Conservation (phyloP, 2,113 vertebrate species). For the Cnemophilus loriae region DNA sequence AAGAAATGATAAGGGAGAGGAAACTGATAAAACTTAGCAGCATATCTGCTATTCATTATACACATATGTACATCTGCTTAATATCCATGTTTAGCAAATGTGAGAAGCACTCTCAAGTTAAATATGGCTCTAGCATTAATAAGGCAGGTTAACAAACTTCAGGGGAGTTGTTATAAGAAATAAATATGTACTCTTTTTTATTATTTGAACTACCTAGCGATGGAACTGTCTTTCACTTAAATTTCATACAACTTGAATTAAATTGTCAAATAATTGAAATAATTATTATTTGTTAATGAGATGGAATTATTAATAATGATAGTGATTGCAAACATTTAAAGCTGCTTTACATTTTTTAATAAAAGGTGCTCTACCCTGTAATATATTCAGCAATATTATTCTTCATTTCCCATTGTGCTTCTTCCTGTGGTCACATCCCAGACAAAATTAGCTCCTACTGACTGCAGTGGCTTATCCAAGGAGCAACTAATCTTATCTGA, state of each 20-base stretch:
- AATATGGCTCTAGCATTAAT: not conserved
- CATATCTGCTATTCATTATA: not conserved
- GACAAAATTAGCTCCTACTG: conserved; percentile 66
- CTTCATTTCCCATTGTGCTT: not conserved
- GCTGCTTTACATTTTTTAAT: not conserved
- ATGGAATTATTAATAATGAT: not conserved
- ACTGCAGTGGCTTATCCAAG: conserved; percentile 57
- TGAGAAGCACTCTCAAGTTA: not conserved
- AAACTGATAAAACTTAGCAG: not conserved
- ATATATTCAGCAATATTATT: not conserved
- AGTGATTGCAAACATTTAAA: not conserved
- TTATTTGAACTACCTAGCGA: not conserved
- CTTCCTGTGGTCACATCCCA: conserved; percentile 32
- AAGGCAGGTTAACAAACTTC: not conserved
- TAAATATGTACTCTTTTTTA: not conserved
- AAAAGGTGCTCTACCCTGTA: not conserved
- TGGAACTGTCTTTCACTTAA: not conserved
- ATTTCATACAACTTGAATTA: not conserved
- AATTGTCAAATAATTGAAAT: not conserved
- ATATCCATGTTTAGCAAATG: not conserved
- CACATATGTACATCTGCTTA: not conserved
- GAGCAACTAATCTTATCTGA: conserved; percentile 73
- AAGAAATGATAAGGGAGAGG: not conserved
- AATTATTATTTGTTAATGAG: not conserved
- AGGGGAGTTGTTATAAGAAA: not conserved